Conservation (phyloP, 2,888 invertebrate genomes). For the Melanotus villosus region DNA sequence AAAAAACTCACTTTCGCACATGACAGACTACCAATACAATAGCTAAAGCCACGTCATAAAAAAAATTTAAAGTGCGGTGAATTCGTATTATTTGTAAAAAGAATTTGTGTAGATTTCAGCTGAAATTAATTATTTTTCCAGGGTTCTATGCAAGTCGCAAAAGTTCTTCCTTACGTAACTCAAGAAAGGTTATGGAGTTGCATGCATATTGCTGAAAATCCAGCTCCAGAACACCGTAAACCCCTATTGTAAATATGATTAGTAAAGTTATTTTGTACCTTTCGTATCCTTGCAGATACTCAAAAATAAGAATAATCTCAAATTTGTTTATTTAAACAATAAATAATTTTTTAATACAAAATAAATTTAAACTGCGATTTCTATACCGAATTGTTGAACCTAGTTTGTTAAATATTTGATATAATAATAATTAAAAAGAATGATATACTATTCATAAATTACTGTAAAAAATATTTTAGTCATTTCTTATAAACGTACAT, state of each 20-base stretch:
- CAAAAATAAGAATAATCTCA: not conserved
- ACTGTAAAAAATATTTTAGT: slow-evolving; percentile 8
- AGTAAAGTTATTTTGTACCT: not conserved
- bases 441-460: not conserved
- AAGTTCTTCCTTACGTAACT: slow-evolving; percentile 65
- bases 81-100: no score
- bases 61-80: no score
- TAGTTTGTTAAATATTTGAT: slow-evolving; percentile 37
- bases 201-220: slow-evolving; percentile 62
- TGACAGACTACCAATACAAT: no score
- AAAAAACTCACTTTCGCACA: no score
- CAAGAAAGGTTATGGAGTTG: slow-evolving; percentile 66
- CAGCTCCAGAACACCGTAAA: slow-evolving; percentile 62
- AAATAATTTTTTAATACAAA: slow-evolving; percentile 33
- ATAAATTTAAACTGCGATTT: slow-evolving; percentile 2
- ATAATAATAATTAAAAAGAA: slow-evolving; percentile 8
- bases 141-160: slow-evolving; percentile 69
- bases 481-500: slow-evolving; percentile 1
- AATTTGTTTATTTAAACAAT: slow-evolving; percentile 15
- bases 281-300: slow-evolving; percentile 1
- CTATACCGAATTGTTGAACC: slow-evolving; percentile 26
- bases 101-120: no score
- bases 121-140: slow-evolving; percentile 58
- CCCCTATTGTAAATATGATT: slow-evolving; percentile 57
- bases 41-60: no score